Evolutionary conservation across 1,140 invertebrate genomes (phyloP).

Genomic region (Nephila pilipes): DNA sequence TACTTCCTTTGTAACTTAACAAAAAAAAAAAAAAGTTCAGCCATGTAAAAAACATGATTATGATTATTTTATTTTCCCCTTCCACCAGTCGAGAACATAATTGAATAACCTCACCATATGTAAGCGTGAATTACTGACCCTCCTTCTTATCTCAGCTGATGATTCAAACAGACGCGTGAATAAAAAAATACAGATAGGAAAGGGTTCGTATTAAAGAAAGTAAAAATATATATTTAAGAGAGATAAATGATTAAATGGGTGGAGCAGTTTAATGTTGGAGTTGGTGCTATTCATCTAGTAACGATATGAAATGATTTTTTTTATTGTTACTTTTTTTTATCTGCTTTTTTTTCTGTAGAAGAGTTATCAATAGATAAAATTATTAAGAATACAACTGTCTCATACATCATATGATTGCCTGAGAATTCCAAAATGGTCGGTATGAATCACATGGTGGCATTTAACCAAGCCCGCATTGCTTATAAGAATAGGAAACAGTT

Average conservation of each 20-base stretch:
- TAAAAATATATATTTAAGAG: slow-evolving; percentile 34
- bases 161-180: slow-evolving; percentile 36
- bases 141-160: neutral
- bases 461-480: neutral
- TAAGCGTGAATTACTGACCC: slow-evolving; percentile 23
- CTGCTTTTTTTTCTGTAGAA: neutral
- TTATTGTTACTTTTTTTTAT: neutral
- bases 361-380: slow-evolving; percentile 11
- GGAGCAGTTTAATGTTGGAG: slow-evolving; percentile 39
- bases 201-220: neutral
- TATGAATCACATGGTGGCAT: neutral
- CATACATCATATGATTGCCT: neutral
- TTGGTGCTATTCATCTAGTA: slow-evolving; percentile 33
- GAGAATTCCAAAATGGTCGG: neutral
- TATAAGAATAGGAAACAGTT: neutral
- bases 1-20: neutral
- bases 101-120: slow-evolving; percentile 12
- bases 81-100: neutral
- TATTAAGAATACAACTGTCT: neutral
- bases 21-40: neutral
- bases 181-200: neutral
- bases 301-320: slow-evolving; percentile 52
- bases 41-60: neutral
- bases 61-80: slow-evolving; percentile 43
- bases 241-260: slow-evolving; percentile 60